A percentile compares a stretch with the other conserved stretches of the same genome.
Conservation (phyloP, 2,797 vertebrate species). For the Tadarida brasiliensis region DNA sequence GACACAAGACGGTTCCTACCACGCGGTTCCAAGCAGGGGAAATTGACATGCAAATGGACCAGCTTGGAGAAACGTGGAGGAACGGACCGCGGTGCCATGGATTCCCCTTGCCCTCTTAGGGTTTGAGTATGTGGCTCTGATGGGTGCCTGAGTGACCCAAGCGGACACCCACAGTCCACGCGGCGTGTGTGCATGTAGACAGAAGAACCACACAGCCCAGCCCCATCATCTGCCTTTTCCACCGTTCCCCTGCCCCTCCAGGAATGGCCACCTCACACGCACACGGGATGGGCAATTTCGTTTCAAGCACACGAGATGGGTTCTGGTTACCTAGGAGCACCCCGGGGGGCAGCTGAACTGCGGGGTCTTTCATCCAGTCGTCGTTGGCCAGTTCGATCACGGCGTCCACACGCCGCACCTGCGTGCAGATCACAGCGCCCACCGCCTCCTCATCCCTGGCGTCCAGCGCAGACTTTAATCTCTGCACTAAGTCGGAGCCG, state of each 20-base stretch:
- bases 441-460: constrained; percentile 65
- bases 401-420: constrained; percentile 79
- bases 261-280: accelerated
- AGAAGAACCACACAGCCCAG: accelerated
- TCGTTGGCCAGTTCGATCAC: constrained; percentile 87
- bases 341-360: constrained; percentile 81
- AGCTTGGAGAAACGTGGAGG: background rate
- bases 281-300: accelerated
- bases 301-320: accelerated
- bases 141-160: background rate
- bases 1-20: accelerated
- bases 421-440: constrained; percentile 73
- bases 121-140: accelerated
- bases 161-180: accelerated
- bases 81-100: accelerated
- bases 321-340: constrained; percentile 84
- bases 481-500: constrained; percentile 80
- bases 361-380: constrained; percentile 88
- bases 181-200: accelerated
- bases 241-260: background rate
- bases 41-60: background rate
- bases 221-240: accelerated
- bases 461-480: constrained; percentile 82
- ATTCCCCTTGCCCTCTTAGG: accelerated
- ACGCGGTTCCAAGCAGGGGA: accelerated